Percentiles rank a stretch among this genome's conserved stretches.
These are phyloP conservation scores for Melanogrammus aeglefinus DNA, from an alignment of 2,797 vertebrate genomes.

Conservation along the genomic window DNA sequence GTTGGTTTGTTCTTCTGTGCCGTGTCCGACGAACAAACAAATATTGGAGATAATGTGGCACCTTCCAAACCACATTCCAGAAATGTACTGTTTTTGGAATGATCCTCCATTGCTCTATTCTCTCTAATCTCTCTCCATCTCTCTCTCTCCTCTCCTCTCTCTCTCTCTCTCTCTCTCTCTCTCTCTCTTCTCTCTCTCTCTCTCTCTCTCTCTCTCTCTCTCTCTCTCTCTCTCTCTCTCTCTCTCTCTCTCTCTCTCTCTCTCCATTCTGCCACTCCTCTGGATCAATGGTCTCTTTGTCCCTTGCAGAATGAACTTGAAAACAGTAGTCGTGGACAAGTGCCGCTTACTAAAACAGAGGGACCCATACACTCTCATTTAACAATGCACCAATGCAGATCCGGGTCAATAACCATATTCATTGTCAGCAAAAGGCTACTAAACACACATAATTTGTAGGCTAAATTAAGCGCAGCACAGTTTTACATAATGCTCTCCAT, in stretches of 20 bases:
- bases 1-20: constrained; percentile 74
- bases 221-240: constrained; percentile 31
- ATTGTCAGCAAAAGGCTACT: too few species aligned
- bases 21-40: constrained; percentile 86
- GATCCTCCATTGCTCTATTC: constrained; percentile 62
- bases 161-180: neutral
- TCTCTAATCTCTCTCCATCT: constrained; percentile 33
- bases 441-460: too few species aligned
- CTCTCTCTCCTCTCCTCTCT: constrained; percentile 18
- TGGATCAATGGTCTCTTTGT: constrained; percentile 74
- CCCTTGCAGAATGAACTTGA: constrained; percentile 70
- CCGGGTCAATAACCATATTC: too few species aligned
- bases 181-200: constrained; percentile 31
- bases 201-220: constrained; percentile 25
- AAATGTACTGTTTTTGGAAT: constrained; percentile 86
- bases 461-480: too few species aligned
- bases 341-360: constrained; percentile 26
- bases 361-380: too few species aligned
- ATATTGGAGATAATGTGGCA: constrained; percentile 88
- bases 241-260: constrained; percentile 19
- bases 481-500: too few species aligned
- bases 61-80: constrained; percentile 86
- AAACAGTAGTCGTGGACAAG: constrained; percentile 58
- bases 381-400: too few species aligned
- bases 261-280: constrained; percentile 18